These are phyloP conservation scores for Eidolon dupreanum DNA, from an alignment of 2,797 vertebrate genomes.

Conservation along the genomic window DNA sequence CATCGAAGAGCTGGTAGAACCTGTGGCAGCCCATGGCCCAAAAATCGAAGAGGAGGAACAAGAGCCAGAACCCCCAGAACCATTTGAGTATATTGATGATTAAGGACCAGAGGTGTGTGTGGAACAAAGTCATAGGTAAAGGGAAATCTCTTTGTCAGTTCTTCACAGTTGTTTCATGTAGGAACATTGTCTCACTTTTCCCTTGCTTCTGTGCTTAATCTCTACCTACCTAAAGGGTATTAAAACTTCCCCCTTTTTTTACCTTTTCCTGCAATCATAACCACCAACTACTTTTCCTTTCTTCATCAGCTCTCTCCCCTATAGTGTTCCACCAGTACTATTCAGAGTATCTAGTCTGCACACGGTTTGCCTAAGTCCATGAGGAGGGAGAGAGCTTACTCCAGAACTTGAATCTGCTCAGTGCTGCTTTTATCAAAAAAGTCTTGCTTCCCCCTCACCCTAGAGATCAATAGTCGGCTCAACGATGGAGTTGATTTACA, in stretches of 20 bases:
- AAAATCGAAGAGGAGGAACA: slow-evolving; percentile 99
- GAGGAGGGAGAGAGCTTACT: neutral
- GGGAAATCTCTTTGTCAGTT: neutral
- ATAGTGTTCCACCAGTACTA: neutral
- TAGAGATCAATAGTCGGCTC: neutral
- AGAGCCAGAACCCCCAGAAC: slow-evolving; percentile 97
- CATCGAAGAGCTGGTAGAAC: slow-evolving; percentile 97
- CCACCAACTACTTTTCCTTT: neutral
- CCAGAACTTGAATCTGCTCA: neutral
- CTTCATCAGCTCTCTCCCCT: neutral
- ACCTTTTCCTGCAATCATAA: neutral
- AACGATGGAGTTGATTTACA: neutral
- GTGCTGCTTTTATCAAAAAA: neutral
- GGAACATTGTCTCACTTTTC: neutral
- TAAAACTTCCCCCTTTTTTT: neutral
- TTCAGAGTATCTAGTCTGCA: neutral
- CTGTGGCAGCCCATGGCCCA: slow-evolving; percentile 96
- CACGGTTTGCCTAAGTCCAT: neutral
- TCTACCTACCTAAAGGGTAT: neutral
- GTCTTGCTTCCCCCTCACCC: neutral
- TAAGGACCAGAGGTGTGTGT: slow-evolving; percentile 83
- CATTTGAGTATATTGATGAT: slow-evolving; percentile 98
- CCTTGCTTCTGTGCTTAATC: neutral
- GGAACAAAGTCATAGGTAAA: neutral
- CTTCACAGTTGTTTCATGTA: neutral